phyloP scores from a whole-genome alignment of 2,797 vertebrate genomes.

The Stomatorhinus walkeri region DNA sequence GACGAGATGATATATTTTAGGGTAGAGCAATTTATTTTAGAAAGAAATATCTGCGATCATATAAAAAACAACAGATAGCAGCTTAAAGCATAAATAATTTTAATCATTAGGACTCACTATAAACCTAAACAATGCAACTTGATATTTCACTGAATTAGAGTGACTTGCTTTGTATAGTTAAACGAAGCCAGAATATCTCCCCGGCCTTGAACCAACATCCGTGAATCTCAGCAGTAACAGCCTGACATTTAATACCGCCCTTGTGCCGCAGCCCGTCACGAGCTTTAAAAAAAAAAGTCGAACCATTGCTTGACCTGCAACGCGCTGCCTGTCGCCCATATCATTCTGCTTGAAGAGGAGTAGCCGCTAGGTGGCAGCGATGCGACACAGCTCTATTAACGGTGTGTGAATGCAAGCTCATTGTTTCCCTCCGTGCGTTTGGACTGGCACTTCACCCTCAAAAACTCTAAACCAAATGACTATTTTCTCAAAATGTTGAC shows the following conservation, averaged over 20 bases:
- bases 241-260: neutral
- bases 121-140: neutral
- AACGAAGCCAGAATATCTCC: neutral
- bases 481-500: neutral
- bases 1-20: neutral
- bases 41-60: neutral
- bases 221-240: neutral
- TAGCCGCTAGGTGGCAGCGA: conserved; percentile 3
- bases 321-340: neutral
- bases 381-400: neutral
- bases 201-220: neutral
- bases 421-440: neutral
- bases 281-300: neutral
- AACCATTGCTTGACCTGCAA: neutral
- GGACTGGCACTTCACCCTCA: neutral
- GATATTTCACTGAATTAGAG: neutral
- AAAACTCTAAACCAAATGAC: neutral
- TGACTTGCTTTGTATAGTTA: neutral
- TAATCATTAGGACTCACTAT: neutral
- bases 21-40: neutral
- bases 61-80: neutral
- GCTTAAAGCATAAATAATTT: neutral
- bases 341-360: neutral
- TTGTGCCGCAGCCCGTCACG: neutral
- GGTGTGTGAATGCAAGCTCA: neutral